A percentile compares a stretch with the other conserved stretches of the same genome.
phyloP scores from a whole-genome alignment of 2,113 vertebrate genomes.

The Malurus melanocephalus region DNA sequence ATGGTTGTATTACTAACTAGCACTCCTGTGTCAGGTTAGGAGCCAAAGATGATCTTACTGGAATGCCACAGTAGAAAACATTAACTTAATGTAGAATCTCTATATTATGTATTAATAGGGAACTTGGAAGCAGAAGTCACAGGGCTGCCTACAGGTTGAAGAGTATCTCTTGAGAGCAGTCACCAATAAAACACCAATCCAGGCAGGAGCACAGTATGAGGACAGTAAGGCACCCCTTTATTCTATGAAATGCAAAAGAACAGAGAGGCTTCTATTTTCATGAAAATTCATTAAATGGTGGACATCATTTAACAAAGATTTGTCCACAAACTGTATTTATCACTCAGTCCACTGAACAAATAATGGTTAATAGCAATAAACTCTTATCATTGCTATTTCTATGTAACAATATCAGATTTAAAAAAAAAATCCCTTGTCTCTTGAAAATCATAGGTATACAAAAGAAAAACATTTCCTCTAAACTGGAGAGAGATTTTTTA shows the following conservation, averaged over 20 bases:
- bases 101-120: neutral
- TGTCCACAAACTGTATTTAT: neutral
- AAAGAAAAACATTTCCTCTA: neutral
- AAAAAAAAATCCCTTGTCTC: neutral
- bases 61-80: neutral
- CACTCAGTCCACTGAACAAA: neutral
- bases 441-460: constrained; percentile 1
- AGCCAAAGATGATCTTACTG: neutral
- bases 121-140: neutral
- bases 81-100: neutral
- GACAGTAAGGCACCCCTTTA: neutral
- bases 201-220: neutral
- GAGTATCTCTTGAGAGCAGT: neutral
- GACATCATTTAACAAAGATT: neutral
- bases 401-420: neutral
- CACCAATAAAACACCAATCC: neutral
- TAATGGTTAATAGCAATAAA: neutral
- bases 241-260: neutral
- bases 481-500: neutral
- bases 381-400: neutral
- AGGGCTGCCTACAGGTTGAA: neutral
- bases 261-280: neutral
- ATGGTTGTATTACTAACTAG: neutral
- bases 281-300: neutral
- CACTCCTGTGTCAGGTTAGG: neutral